These are phyloP conservation scores for Poecilia gillii DNA, from an alignment of 2,797 vertebrate genomes.

Conservation along the genomic window DNA sequence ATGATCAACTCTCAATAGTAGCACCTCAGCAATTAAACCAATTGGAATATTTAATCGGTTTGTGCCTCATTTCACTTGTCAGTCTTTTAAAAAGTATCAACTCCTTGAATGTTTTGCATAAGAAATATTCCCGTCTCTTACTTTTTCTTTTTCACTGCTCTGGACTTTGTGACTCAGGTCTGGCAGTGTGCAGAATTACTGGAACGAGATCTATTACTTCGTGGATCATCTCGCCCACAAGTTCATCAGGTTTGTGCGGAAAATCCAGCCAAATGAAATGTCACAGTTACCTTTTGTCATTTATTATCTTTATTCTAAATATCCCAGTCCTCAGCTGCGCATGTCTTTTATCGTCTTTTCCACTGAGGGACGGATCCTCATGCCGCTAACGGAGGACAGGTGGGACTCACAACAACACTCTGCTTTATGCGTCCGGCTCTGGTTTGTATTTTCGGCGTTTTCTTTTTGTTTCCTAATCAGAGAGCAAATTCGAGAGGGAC, in stretches of 20 bases:
- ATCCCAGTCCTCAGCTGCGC: slow-evolving; percentile 91
- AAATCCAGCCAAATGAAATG: not conserved
- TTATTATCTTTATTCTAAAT: not conserved
- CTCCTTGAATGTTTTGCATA: not conserved
- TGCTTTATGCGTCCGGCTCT: not conserved
- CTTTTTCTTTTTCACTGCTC: not conserved
- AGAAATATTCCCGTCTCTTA: not conserved
- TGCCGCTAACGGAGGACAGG: slow-evolving; percentile 97
- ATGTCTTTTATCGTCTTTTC: slow-evolving; percentile 99
- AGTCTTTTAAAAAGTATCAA: not conserved
- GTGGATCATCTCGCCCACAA: slow-evolving; percentile 95
- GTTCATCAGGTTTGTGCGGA: slow-evolving; percentile 90
- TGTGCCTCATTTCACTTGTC: not conserved
- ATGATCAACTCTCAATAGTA: not conserved
- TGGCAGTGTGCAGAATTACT: slow-evolving; percentile 95
- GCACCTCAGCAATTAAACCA: not conserved
- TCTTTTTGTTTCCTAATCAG: slow-evolving; percentile 67
- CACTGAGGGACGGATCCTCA: slow-evolving; percentile 88
- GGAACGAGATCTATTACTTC: slow-evolving; percentile 98
- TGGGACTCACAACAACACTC: slow-evolving; percentile 52
- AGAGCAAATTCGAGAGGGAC: slow-evolving; percentile 91
- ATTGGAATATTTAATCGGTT: not conserved
- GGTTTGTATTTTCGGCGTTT: not conserved
- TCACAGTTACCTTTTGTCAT: not conserved
- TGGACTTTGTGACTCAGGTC: slow-evolving; percentile 80